phyloP scores from a whole-genome alignment of 2,888 invertebrate genomes.

The Copidosoma aretas region DNA sequence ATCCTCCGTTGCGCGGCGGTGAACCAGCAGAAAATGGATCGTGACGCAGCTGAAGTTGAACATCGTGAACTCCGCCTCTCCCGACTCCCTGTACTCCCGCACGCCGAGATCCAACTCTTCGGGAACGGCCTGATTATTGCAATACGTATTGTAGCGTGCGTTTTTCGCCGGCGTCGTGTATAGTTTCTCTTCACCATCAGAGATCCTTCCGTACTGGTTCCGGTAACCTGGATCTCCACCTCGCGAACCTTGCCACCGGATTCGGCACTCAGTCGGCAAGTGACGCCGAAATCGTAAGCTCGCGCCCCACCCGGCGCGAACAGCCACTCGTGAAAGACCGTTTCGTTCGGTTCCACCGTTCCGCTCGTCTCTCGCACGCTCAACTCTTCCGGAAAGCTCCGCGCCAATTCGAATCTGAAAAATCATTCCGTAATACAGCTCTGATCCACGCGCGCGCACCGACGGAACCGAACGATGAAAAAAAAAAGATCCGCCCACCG shows the following conservation, averaged over 20 bases:
- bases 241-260: slow-evolving; percentile 1
- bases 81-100: slow-evolving; percentile 49
- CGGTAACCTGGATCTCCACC: slow-evolving; percentile 35
- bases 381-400: slow-evolving; percentile 42
- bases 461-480: neutral
- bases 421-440: slow-evolving; percentile 3
- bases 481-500: slow-evolving; percentile 47
- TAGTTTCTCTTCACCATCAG: slow-evolving; percentile 28
- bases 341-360: slow-evolving; percentile 48
- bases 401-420: slow-evolving; percentile 43
- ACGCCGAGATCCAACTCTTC: slow-evolving; percentile 55
- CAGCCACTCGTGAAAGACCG: slow-evolving; percentile 45
- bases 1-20: slow-evolving; percentile 8
- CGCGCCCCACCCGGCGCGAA: slow-evolving; percentile 45
- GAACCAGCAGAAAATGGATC: slow-evolving; percentile 56
- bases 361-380: slow-evolving; percentile 37
- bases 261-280: slow-evolving; percentile 37
- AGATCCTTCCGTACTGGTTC: slow-evolving; percentile 38
- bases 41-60: slow-evolving; percentile 61
- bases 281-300: slow-evolving; percentile 42
- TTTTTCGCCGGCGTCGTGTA: no score
- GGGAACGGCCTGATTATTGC: slow-evolving; percentile 57
- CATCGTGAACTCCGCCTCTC: slow-evolving; percentile 54
- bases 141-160: neutral
- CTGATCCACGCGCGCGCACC: no score